Percentiles rank a stretch among this genome's conserved stretches.
Evolutionary conservation across 2,888 invertebrate species (phyloP).

Genomic region (Eupithecia vulgata): DNA sequence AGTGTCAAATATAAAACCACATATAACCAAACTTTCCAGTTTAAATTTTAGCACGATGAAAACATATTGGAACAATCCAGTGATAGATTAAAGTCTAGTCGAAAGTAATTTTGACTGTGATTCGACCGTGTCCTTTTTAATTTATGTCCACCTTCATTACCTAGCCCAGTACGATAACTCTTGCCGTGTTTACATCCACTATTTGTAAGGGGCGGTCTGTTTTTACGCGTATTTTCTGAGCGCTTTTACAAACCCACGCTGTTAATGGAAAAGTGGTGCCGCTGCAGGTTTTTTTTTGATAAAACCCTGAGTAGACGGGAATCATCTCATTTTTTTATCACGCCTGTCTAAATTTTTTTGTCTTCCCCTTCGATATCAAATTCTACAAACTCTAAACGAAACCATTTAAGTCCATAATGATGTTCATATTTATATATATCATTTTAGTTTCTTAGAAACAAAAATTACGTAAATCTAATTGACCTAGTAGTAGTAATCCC

Average conservation of each 20-base stretch:
- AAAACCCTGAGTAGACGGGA: background rate
- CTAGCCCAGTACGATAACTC: conserved; percentile 34
- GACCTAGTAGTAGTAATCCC: background rate
- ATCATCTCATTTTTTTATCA: too few relatives aligned
- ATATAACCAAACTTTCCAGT: background rate
- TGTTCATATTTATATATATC: too few relatives aligned
- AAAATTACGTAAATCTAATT: background rate
- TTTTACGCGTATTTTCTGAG: conserved; percentile 65
- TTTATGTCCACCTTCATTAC: conserved; percentile 34
- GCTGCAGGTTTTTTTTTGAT: background rate
- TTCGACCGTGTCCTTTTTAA: conserved; percentile 12
- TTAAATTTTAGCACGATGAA: background rate
- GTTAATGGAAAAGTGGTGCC: conserved; percentile 3
- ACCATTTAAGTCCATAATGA: too few relatives aligned
- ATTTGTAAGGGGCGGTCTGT: conserved; percentile 62
- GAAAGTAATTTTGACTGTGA: background rate
- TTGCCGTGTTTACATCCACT: conserved; percentile 43
- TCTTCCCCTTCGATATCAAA: too few relatives aligned
- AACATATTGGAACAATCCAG: background rate
- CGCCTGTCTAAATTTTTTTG: too few relatives aligned
- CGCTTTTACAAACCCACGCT: conserved; percentile 48
- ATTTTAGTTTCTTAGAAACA: too few relatives aligned
- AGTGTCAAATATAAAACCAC: background rate
- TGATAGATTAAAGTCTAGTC: background rate
- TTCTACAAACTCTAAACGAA: too few relatives aligned